Evolutionary conservation across 2,797 vertebrate genomes (phyloP).

Genomic region (Aselliscus stoliczkanus): DNA sequence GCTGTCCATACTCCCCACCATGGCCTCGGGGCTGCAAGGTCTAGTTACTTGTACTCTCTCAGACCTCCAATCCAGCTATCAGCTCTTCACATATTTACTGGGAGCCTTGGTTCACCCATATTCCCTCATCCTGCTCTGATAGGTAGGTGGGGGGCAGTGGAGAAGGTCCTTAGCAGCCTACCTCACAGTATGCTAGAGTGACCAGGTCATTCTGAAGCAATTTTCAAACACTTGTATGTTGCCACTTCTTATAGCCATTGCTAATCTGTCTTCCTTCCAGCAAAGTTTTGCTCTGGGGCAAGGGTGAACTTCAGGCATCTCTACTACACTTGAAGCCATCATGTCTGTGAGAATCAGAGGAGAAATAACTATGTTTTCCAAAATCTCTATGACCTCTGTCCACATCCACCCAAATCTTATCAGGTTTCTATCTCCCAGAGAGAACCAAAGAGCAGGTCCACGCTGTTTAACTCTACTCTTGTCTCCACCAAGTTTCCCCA

Average conservation of each 20-base stretch:
- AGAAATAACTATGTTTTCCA: background rate
- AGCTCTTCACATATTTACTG: background rate
- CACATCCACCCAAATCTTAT: background rate
- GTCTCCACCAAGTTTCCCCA: background rate
- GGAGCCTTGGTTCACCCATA: background rate
- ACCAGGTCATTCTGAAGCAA: background rate
- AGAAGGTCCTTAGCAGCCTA: too few relatives aligned
- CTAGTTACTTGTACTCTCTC: background rate
- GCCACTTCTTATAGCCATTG: background rate
- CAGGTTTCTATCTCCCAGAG: background rate
- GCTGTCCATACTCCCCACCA: accelerated
- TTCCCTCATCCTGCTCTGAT: accelerated
- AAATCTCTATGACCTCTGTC: background rate
- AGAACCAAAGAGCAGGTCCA: background rate
- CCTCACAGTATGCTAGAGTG: too few relatives aligned
- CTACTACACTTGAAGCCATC: background rate
- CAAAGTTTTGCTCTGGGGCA: background rate
- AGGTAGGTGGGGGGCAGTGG: background rate
- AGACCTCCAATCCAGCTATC: background rate
- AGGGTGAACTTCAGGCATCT: background rate
- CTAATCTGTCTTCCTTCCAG: background rate
- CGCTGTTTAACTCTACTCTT: accelerated
- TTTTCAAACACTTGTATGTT: background rate
- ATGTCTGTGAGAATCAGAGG: background rate
- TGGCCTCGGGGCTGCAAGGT: background rate